Conservation (phyloP, 2,888 invertebrate species). For the Machimus atricapillus region DNA sequence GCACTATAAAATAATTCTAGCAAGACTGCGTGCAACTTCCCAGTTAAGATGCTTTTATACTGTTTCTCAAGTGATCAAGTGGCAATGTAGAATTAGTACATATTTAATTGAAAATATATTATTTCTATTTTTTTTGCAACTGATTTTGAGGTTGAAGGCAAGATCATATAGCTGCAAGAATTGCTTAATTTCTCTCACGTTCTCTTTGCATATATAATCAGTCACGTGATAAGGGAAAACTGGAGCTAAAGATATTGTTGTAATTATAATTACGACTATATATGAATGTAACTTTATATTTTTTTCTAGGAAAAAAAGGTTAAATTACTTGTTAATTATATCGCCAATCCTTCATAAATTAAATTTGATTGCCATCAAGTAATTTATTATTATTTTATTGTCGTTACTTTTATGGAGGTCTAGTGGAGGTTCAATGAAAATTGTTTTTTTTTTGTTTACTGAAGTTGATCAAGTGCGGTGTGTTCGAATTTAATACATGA, state of each 20-base stretch:
- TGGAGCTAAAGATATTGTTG: not conserved
- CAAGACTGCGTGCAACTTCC: not conserved
- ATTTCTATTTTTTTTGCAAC: not conserved
- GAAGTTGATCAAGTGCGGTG: not conserved
- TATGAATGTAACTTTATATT: too few relatives aligned
- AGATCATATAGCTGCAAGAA: too few relatives aligned
- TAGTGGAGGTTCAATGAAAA: not conserved
- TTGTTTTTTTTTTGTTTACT: not conserved
- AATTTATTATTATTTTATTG: not conserved
- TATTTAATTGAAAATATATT: not conserved
- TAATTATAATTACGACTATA: not conserved
- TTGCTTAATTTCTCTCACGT: too few relatives aligned
- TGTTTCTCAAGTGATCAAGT: not conserved
- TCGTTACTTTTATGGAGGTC: not conserved
- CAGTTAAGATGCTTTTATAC: not conserved
- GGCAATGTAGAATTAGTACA: not conserved
- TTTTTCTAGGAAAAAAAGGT: not conserved
- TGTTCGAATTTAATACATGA: not conserved
- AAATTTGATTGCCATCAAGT: not conserved
- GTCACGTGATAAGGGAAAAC: not conserved
- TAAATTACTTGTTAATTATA: not conserved
- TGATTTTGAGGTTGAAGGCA: not conserved
- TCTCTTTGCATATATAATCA: not conserved
- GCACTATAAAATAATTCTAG: not conserved
- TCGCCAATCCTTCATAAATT: not conserved